Percentiles rank a stretch among this genome's conserved stretches.
phyloP scores from a whole-genome alignment of 1,140 invertebrate species.

The Drosophila persimilis region DNA sequence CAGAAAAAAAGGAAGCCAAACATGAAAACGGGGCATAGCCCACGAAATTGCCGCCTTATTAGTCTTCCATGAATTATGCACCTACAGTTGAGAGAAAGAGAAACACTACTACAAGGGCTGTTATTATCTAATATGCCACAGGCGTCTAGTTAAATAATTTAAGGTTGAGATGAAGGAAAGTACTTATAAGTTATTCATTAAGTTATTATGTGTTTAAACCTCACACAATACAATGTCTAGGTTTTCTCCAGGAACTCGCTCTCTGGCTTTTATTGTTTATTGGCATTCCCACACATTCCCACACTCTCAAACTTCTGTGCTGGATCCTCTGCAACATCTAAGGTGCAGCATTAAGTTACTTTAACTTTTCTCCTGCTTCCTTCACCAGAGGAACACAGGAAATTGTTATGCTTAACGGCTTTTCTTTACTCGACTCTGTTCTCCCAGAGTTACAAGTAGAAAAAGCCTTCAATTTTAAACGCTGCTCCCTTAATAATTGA shows the following conservation, averaged over 20 bases:
- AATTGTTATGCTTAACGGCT: constrained; percentile 62
- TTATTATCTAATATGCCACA: constrained; percentile 63
- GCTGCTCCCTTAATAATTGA: constrained; percentile 40
- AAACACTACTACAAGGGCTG: too few species aligned
- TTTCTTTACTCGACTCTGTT: constrained; percentile 37
- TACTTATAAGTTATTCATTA: constrained; percentile 23
- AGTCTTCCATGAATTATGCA: constrained; percentile 66
- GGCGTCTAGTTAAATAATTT: constrained; percentile 63
- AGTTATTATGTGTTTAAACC: constrained; percentile 66
- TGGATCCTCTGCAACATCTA: constrained; percentile 25
- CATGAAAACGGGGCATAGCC: constrained; percentile 8
- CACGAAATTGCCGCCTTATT: constrained; percentile 62
- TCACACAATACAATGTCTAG: background rate
- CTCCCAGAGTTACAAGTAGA: background rate
- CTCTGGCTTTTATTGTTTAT: too few species aligned
- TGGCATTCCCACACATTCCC: too few species aligned
- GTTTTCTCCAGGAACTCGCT: too few species aligned
- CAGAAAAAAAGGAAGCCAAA: constrained; percentile 7
- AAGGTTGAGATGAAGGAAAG: background rate
- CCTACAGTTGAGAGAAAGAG: background rate
- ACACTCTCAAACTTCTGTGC: too few species aligned
- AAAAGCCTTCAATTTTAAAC: constrained; percentile 9
- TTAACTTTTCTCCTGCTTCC: background rate
- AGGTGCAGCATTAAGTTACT: constrained; percentile 38
- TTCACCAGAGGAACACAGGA: constrained; percentile 21